phyloP scores from a whole-genome alignment of 2,113 vertebrate genomes.

The Ivindomyrus marchei region DNA sequence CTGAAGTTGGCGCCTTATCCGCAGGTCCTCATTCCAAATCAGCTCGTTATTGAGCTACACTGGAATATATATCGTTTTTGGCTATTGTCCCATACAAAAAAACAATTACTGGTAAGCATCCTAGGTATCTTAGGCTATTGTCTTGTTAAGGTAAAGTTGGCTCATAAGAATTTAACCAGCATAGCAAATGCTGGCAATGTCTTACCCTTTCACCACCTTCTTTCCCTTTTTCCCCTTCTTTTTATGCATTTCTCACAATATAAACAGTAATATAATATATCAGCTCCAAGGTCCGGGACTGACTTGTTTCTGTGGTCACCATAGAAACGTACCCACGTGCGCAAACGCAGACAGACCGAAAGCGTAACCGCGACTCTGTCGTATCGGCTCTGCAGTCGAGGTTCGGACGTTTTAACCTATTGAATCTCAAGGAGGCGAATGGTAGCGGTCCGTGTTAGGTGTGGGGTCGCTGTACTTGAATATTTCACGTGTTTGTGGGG shows the following conservation, averaged over 20 bases:
- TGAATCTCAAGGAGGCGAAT: neutral
- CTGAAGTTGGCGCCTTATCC: neutral
- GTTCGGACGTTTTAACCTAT: neutral
- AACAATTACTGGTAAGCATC: neutral
- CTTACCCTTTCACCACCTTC: conserved; percentile 46
- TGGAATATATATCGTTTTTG: neutral
- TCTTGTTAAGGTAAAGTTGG: neutral
- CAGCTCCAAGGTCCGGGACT: neutral
- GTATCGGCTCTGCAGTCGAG: neutral
- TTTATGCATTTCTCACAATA: conserved; percentile 47
- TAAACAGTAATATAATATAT: neutral
- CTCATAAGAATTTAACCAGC: neutral
- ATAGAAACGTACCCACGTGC: conserved; percentile 28
- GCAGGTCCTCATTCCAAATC: neutral
- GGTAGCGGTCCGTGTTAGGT: neutral
- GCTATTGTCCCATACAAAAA: neutral
- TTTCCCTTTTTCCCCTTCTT: conserved; percentile 56
- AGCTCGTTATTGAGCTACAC: neutral
- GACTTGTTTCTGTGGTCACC: conserved; percentile 26
- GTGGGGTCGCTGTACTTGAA: neutral
- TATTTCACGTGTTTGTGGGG: neutral
- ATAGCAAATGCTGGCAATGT: neutral
- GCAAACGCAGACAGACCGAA: neutral
- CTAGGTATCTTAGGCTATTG: neutral
- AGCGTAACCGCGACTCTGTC: neutral